phyloP scores from a whole-genome alignment of 2,113 vertebrate species.

The Gnathonemus echidnorhynchus region DNA sequence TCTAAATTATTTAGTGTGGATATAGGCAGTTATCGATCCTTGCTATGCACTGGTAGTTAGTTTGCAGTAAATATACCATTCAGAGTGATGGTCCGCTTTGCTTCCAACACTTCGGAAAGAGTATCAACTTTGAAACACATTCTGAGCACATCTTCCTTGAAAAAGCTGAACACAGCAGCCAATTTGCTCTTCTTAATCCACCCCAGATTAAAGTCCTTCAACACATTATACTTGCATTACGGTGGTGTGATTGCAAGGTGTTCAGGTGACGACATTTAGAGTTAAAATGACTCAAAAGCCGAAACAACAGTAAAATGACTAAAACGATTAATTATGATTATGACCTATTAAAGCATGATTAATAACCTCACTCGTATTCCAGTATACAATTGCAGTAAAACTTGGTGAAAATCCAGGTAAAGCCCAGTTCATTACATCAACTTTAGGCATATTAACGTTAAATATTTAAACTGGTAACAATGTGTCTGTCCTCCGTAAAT shows the following conservation, averaged over 20 bases:
- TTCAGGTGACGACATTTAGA: not conserved
- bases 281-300: not conserved
- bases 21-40: conserved; percentile 1
- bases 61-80: not conserved
- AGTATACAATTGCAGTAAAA: not conserved
- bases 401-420: not conserved
- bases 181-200: not conserved
- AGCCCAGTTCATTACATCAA: not conserved
- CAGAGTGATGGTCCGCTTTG: not conserved
- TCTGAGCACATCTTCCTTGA: not conserved
- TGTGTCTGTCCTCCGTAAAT: not conserved
- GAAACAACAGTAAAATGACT: not conserved
- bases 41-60: not conserved
- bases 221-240: not conserved
- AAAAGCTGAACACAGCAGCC: not conserved
- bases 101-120: not conserved
- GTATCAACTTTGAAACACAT: not conserved
- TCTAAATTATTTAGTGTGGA: not conserved
- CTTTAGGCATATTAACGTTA: not conserved
- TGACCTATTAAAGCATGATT: not conserved
- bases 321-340: not conserved
- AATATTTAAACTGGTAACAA: not conserved
- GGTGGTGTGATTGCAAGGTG: not conserved
- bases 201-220: not conserved
- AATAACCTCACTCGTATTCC: not conserved